Evolutionary conservation across 2,888 invertebrate genomes (phyloP), one percentile per base, ranked within the genome.

Genomic region (Drosophila testacea): DNA sequence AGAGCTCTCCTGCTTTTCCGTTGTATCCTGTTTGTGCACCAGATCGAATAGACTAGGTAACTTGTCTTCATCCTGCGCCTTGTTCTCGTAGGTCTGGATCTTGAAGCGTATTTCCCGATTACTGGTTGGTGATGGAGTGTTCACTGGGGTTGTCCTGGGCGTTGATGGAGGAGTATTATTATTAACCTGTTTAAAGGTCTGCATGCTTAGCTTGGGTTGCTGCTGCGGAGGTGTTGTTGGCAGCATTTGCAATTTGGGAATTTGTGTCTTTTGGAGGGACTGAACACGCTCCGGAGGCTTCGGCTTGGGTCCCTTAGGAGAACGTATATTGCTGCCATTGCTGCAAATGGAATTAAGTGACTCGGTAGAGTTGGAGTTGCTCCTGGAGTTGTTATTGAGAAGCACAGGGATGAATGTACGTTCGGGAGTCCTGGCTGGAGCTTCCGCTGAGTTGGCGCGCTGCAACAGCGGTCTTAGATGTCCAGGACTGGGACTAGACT

Each of bases 11-110:
- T 69, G 87, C 1, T 81, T 63, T 4, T 79, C 75, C 2, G 93
- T 93, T 89, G 95, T 95, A 4, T 95, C 78, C 42, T 93, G 93
- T 89, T 95, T 95, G 9, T 95, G 95, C 28, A 96, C 95, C 90
- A 95, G 95, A 92, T 96, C 95, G 64, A 96, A 95, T 6, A 96
- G 92, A 51, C 96, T 94, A 11, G 96, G 96, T 71, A 96, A 36
- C 54, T 90, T 92, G 16, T 91, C 89, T 65, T 92, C 90, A 44
- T 92, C 88, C 30, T 82, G 85, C 0, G 83, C 61, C 47, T 92
- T 91, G 61, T 90, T 92, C 66, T 92, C 92, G 69, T 92, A 92
- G 10, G 92, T 92, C 77, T 92, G 92, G 32, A 92, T 92, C 69
- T 92, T 92, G 56, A 92, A 92, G 16, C 88, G 91, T n/a, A 92